These are phyloP conservation scores for Prunella fulvescens DNA, from an alignment of 2,113 vertebrate species.

Conservation along the genomic window DNA sequence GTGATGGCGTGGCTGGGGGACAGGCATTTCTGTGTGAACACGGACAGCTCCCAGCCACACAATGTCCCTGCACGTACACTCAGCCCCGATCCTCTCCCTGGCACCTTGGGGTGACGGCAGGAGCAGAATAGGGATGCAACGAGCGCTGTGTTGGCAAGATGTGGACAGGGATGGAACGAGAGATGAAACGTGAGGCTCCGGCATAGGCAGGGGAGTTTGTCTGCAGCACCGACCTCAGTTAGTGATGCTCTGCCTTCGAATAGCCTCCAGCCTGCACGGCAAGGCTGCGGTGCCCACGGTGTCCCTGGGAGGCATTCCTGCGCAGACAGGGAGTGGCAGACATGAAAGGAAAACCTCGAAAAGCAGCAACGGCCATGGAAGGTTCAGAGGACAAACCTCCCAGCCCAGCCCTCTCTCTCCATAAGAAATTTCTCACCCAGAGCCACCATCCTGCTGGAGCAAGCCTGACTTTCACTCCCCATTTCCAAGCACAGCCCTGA, in stretches of 20 bases:
- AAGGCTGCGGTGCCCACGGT: neutral
- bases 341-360: neutral
- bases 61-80: neutral
- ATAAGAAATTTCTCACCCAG: neutral
- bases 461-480: neutral
- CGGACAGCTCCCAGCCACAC: neutral
- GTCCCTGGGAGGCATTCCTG: neutral
- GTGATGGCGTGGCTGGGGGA: neutral
- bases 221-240: neutral
- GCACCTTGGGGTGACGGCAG: neutral
- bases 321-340: neutral
- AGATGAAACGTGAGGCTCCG: neutral
- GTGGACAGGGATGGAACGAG: neutral
- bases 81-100: neutral
- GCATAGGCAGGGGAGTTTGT: neutral
- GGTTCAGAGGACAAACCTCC: neutral
- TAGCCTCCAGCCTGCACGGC: neutral
- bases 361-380: neutral
- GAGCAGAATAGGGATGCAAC: neutral
- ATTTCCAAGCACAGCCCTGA: neutral
- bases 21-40: neutral
- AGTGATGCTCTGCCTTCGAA: neutral
- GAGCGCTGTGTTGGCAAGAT: rapidly evolving
- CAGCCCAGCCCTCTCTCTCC: neutral
- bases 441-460: neutral